Evolutionary conservation across 2,888 invertebrate genomes (phyloP).

Genomic region (Eilema griseolum): DNA sequence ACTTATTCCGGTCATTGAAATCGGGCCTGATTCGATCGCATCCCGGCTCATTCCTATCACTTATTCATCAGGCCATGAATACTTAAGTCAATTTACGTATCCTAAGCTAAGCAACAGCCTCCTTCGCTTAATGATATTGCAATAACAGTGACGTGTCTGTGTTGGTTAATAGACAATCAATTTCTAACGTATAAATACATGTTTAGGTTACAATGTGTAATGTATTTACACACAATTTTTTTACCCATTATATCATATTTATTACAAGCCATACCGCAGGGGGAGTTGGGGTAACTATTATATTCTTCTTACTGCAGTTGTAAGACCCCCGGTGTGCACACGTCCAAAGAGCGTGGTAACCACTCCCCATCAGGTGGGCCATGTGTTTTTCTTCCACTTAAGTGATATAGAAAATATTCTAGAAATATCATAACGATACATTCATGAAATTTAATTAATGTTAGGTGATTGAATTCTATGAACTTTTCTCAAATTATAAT

Average conservation of each 20-base stretch:
- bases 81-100: conserved; percentile 77
- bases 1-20: conserved; percentile 76
- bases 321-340: too few species aligned
- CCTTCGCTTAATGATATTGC: conserved; percentile 73
- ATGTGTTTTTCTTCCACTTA: too few species aligned
- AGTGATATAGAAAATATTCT: too few species aligned
- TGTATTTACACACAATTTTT: not conserved
- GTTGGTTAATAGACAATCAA: conserved; percentile 50
- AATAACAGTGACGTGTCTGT: conserved; percentile 59
- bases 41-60: conserved; percentile 69
- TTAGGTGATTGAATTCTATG: too few species aligned
- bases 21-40: conserved; percentile 73
- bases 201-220: not conserved
- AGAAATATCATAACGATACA: too few species aligned
- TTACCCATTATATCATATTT: not conserved
- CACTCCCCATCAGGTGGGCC: too few species aligned
- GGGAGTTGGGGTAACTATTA: too few species aligned
- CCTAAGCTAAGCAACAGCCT: conserved; percentile 66
- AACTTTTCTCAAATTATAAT: too few species aligned
- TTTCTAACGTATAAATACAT: conserved; percentile 35
- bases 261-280: too few species aligned
- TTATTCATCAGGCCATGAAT: conserved; percentile 82
- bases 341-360: too few species aligned
- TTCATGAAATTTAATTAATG: too few species aligned
- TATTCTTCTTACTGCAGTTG: too few species aligned